Conservation (phyloP, 2,797 vertebrate genomes). For the Okamejei kenojei region DNA sequence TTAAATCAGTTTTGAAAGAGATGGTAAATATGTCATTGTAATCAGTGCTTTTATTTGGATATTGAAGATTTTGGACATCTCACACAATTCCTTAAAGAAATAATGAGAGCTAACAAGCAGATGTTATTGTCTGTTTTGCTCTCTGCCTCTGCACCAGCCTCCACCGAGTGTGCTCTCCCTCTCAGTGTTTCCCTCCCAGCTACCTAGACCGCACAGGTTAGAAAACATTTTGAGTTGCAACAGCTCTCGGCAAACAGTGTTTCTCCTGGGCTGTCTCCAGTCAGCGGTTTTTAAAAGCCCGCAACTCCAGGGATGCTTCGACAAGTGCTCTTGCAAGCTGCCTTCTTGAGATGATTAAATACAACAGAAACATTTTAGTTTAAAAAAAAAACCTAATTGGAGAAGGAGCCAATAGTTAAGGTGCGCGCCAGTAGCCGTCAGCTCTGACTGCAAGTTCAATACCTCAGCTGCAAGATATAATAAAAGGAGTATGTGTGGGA, state of each 20-base stretch:
- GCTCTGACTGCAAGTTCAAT: not conserved
- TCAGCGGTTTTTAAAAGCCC: not conserved
- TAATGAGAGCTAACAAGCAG: not conserved
- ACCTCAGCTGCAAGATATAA: no score
- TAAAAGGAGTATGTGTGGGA: no score
- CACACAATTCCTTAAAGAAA: not conserved
- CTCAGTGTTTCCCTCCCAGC: slow-evolving; percentile 49
- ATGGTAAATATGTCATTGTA: not conserved
- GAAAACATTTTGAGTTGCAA: slow-evolving; percentile 47
- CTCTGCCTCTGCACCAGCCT: not conserved
- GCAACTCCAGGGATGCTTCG: not conserved
- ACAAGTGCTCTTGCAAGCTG: not conserved
- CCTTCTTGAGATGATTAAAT: not conserved
- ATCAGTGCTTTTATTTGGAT: no score
- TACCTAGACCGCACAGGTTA: slow-evolving; percentile 49
- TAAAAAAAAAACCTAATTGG: not conserved
- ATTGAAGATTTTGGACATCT: not conserved
- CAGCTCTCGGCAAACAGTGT: slow-evolving; percentile 49
- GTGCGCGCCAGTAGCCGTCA: not conserved
- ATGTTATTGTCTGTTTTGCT: not conserved
- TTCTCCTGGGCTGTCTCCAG: slow-evolving; percentile 41
- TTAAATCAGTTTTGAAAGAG: not conserved
- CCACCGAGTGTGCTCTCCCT: not conserved
- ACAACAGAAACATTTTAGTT: not conserved
- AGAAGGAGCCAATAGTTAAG: not conserved